These are phyloP conservation scores for Paramormyrops hopkinsi DNA, from an alignment of 2,797 vertebrate genomes.

Conservation along the genomic window DNA sequence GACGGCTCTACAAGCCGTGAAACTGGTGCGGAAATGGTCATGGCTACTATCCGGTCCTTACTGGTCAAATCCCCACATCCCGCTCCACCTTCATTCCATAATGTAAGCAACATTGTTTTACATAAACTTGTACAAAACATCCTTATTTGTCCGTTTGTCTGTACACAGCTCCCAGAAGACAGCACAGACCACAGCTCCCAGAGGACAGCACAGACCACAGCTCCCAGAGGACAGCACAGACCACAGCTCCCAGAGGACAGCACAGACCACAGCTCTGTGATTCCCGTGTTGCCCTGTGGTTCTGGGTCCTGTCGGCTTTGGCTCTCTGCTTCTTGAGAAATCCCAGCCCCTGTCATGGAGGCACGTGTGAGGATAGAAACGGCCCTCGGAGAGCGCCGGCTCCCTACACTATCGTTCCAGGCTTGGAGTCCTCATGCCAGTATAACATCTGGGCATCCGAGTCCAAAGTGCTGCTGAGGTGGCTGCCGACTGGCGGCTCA, in stretches of 20 bases:
- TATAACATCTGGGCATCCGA: slow-evolving; percentile 70
- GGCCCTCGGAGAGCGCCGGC: no score
- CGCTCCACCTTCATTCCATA: slow-evolving; percentile 14
- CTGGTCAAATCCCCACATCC: background rate
- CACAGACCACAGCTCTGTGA: background rate
- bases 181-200: background rate
- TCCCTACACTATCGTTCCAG: slow-evolving; percentile 87
- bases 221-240: background rate
- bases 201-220: background rate
- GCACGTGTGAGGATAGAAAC: slow-evolving; percentile 65
- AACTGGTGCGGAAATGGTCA: background rate
- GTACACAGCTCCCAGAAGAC: background rate
- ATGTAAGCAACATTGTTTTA: background rate
- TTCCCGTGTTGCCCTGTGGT: background rate
- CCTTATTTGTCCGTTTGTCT: background rate
- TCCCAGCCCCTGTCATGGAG: slow-evolving; percentile 37
- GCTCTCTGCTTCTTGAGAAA: slow-evolving; percentile 49
- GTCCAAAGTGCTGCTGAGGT: slow-evolving; percentile 57
- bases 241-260: background rate
- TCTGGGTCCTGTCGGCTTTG: slow-evolving; percentile 33
- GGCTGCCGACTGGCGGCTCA: slow-evolving; percentile 55
- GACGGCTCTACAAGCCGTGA: slow-evolving; percentile 16
- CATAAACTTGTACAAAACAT: background rate
- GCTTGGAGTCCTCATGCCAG: slow-evolving; percentile 92
- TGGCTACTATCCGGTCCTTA: background rate